Percentiles rank a stretch among this genome's conserved stretches.
Evolutionary conservation across 2,888 invertebrate species (phyloP).

Genomic region (Bimastos eiseni): DNA sequence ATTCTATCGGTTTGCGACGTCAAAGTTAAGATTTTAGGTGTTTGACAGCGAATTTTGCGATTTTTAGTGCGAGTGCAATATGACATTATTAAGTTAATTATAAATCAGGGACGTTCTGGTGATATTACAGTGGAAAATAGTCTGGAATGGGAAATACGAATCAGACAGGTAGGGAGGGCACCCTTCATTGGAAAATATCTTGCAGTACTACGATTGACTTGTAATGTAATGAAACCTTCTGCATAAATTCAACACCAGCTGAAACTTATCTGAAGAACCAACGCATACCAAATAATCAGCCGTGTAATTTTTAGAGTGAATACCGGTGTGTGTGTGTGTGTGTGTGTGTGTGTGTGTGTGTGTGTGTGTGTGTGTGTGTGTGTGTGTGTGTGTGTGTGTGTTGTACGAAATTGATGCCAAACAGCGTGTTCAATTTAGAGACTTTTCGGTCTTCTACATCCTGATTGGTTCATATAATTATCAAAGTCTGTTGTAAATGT

Average conservation of each 20-base stretch:
- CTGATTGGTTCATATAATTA: background rate
- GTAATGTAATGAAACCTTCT: background rate
- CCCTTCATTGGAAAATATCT: background rate
- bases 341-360: too few species aligned
- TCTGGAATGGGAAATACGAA: conserved; percentile 13
- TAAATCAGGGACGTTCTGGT: background rate
- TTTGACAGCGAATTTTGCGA: background rate
- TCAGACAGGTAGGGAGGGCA: conserved; percentile 13
- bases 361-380: too few species aligned
- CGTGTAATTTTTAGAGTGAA: background rate
- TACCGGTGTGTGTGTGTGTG: background rate
- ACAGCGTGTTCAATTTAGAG: background rate
- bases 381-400: too few species aligned
- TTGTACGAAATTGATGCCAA: background rate
- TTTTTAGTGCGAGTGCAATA: background rate
- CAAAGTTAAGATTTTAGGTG: conserved; percentile 6
- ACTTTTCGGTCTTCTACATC: background rate
- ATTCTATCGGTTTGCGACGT: conserved; percentile 5
- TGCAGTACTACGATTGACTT: background rate
- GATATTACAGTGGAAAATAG: background rate
- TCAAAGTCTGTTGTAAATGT: background rate
- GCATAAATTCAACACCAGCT: background rate
- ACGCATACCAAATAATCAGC: background rate
- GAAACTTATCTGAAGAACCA: background rate
- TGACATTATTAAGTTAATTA: background rate